A percentile compares a stretch with the other conserved stretches of the same genome.
phyloP scores from a whole-genome alignment of 2,113 vertebrate species.

The Sinosuthora webbiana region DNA sequence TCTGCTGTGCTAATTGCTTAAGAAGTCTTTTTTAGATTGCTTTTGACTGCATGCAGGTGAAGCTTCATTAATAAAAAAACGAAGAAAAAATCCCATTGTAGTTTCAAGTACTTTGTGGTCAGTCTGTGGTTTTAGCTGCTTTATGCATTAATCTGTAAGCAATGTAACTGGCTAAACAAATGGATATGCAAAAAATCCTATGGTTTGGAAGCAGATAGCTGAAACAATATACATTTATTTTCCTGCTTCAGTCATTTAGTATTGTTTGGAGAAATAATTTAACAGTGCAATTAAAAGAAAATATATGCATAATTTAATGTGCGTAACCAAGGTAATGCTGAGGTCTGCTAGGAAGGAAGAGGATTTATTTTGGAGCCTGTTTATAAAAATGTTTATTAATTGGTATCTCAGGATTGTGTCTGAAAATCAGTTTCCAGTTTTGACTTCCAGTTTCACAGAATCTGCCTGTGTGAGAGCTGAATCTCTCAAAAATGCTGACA shows the following conservation, averaged over 20 bases:
- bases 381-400: not conserved
- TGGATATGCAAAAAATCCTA: not conserved
- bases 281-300: not conserved
- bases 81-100: not conserved
- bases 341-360: not conserved
- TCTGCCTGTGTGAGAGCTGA: not conserved
- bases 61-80: not conserved
- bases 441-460: not conserved
- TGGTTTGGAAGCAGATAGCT: not conserved
- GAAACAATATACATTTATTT: constrained; percentile 17
- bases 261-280: not conserved
- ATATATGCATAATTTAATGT: not conserved
- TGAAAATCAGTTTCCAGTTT: not conserved
- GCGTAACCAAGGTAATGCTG: not conserved
- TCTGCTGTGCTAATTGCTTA: constrained; percentile 41
- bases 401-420: not conserved
- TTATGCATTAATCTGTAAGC: constrained; percentile 60
- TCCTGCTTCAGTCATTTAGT: not conserved
- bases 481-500: not conserved
- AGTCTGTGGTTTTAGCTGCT: constrained; percentile 36
- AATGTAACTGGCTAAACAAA: constrained; percentile 13
- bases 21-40: constrained; percentile 45
- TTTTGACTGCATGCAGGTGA: constrained; percentile 53
- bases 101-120: constrained; percentile 59
- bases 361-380: not conserved